Base-by-base conservation (phyloP, 2,113 vertebrate genomes). In the Hucho hucho region DNA sequence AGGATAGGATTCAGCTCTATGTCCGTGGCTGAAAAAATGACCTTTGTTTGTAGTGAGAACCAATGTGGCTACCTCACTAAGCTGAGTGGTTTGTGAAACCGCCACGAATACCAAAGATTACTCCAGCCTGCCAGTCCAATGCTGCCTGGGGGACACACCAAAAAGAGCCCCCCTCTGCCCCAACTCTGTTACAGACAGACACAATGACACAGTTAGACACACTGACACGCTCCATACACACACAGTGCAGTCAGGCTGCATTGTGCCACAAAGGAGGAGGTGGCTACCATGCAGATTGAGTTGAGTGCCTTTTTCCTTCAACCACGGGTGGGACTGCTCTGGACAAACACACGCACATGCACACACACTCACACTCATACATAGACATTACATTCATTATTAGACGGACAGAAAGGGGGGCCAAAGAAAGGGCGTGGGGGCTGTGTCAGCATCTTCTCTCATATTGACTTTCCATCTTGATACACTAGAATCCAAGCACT, bases 81-180 rank as follows among this genome's bases (percentile, higher is more conserved):
- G 93, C 93, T 94, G 96, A 96, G 95, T 96, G 96, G 95, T 94
- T 95, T 95, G 93, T 95, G 89, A 93, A 93, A 98, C 97, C 95
- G 95, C 96, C 92, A 93, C 94, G 94, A 94, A 99, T 98, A 98
- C 97, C 97, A 99, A 99, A 99, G 97, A 98, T 96, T 93, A 92
- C 92, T 95, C 93, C 92, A 91, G 90, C 95, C 95, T 96, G 94
- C 91, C 95, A 91, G 94, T 95, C 95, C 94, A 93, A 95, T 95
- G 94, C 89, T 92, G 91, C 92, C 90, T 87, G 89, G 90, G 91
- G 91, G 92, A 89, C 69, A 56, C 75, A 75, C 82, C 32, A 76
- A 81, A 77, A 70, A 85, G 6, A 26, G 24, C 22, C 76, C 77
- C 53, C 49, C 79, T 73, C 69, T 74, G 56, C 75, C 65, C 58